phyloP scores from a whole-genome alignment of 2,888 invertebrate species.

The Toxonevra muliebris region DNA sequence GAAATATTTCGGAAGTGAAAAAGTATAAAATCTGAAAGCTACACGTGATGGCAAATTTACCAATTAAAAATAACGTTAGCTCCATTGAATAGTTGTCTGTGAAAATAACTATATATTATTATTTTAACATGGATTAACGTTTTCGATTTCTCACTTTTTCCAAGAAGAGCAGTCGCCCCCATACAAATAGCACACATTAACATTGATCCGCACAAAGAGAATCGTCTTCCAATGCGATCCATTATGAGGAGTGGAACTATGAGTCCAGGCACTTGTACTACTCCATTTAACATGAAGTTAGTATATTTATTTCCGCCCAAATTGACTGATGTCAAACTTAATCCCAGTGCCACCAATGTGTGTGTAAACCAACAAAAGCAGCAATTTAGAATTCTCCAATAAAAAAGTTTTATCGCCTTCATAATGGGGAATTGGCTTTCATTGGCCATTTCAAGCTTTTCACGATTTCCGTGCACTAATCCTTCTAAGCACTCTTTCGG shows the following conservation, averaged over 20 bases:
- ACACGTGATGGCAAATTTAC: conserved; percentile 74
- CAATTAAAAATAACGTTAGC: conserved; percentile 67
- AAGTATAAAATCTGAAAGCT: conserved; percentile 75
- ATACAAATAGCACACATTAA: conserved; percentile 69
- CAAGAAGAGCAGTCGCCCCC: conserved; percentile 53
- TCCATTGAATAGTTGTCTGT: conserved; percentile 67
- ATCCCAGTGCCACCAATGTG: conserved; percentile 81
- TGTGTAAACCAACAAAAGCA: conserved; percentile 82
- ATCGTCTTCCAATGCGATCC: conserved; percentile 72
- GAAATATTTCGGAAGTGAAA: conserved; percentile 77
- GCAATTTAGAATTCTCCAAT: conserved; percentile 67
- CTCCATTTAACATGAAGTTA: conserved; percentile 72
- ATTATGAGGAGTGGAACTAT: conserved; percentile 72
- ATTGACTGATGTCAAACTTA: conserved; percentile 80
- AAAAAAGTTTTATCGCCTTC: conserved; percentile 47
- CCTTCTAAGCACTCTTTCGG: conserved; percentile 49
- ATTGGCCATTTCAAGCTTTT: conserved; percentile 46
- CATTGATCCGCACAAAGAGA: conserved; percentile 71
- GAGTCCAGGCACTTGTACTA: conserved; percentile 78
- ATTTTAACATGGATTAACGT: background rate
- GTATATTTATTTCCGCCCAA: conserved; percentile 78
- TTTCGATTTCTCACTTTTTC: conserved; percentile 42
- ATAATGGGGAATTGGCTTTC: conserved; percentile 53
- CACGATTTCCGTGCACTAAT: conserved; percentile 47
- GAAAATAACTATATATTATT: conserved; percentile 8